These are phyloP conservation scores for Hylia prasina DNA, from an alignment of 2,113 vertebrate genomes.

Conservation along the genomic window DNA sequence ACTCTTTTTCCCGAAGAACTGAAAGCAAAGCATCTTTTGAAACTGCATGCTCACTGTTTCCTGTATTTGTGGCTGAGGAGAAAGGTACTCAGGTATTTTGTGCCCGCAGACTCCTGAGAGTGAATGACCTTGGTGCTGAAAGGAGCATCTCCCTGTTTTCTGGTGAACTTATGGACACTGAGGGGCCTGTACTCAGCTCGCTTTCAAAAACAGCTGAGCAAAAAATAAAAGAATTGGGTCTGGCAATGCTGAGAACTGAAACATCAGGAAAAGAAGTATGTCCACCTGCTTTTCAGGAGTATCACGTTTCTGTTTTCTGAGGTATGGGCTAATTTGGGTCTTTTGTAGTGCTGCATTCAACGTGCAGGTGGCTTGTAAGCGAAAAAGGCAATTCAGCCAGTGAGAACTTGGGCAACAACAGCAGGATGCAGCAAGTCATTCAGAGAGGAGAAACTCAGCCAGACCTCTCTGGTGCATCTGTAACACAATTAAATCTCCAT, in stretches of 20 bases:
- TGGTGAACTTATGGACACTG: not conserved
- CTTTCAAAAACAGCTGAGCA: not conserved
- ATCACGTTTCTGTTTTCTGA: not conserved
- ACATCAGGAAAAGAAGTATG: not conserved
- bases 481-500: not conserved
- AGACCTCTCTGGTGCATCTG: not conserved
- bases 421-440: not conserved
- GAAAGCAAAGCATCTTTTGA: not conserved
- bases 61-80: not conserved
- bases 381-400: not conserved
- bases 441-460: not conserved
- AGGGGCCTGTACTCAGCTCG: not conserved
- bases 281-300: not conserved
- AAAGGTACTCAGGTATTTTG: not conserved
- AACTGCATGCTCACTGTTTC: not conserved
- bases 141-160: not conserved
- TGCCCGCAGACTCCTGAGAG: not conserved
- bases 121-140: not conserved
- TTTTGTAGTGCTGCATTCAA: not conserved
- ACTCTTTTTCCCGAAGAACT: not conserved
- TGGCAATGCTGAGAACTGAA: not conserved
- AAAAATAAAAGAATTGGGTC: not conserved
- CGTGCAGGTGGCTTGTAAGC: not conserved
- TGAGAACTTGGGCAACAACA: not conserved
- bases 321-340: not conserved